phyloP scores from a whole-genome alignment of 2,888 invertebrate genomes.

The Coelinius sp. region DNA sequence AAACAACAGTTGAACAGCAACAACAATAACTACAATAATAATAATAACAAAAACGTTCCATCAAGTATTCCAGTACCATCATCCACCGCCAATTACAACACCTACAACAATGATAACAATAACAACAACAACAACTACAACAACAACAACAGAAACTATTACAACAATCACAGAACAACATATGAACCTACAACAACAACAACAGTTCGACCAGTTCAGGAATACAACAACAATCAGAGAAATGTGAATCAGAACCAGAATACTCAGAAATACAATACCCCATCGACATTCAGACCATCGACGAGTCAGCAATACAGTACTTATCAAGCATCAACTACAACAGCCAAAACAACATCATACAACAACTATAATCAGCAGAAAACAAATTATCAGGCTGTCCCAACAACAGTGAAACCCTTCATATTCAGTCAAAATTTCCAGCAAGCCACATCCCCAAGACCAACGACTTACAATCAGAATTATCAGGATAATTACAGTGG shows the following conservation, averaged over 20 bases:
- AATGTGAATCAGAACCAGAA: conserved; percentile 45
- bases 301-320: conserved; percentile 58
- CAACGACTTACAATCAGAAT: conserved; percentile 54
- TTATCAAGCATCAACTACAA: conserved; percentile 58
- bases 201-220: conserved; percentile 39
- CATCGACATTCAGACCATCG: conserved; percentile 59
- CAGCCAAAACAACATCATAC: conserved; percentile 50
- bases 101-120: conserved; percentile 36
- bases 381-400: conserved; percentile 24
- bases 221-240: conserved; percentile 21
- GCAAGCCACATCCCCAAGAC: conserved; percentile 50
- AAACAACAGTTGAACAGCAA: conserved; percentile 56
- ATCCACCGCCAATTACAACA: conserved; percentile 41
- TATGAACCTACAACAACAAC: conserved; percentile 47
- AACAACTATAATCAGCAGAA: conserved; percentile 48
- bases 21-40: conserved; percentile 53
- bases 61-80: conserved; percentile 53
- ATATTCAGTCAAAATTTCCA: conserved; percentile 46
- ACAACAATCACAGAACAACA: conserved; percentile 43
- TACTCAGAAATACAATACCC: conserved; percentile 50
- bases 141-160: conserved; percentile 44
- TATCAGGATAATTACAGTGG: conserved; percentile 51
- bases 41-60: conserved; percentile 51
- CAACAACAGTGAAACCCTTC: conserved; percentile 44
- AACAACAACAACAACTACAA: conserved; percentile 44